These are phyloP conservation scores for Microcebus griseorufus DNA, from an alignment of 2,113 vertebrate genomes.

Conservation along the genomic window DNA sequence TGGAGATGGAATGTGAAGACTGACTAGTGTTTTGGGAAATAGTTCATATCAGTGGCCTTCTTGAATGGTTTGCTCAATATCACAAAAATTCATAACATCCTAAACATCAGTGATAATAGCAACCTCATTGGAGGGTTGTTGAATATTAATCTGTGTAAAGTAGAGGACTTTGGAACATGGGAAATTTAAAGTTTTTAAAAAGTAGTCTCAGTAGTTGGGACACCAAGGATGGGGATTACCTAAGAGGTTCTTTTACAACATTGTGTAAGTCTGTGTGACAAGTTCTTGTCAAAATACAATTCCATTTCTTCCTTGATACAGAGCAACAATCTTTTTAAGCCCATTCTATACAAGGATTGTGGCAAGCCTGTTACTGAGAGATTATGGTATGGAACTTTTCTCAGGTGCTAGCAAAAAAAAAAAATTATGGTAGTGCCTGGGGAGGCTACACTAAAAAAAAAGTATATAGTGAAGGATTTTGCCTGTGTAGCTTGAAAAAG, in stretches of 20 bases:
- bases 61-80: neutral
- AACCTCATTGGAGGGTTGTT: neutral
- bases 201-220: neutral
- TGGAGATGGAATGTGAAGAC: neutral
- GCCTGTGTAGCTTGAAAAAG: neutral
- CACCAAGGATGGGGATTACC: neutral
- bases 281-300: neutral
- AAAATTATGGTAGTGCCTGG: neutral
- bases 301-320: neutral
- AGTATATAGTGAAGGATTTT: neutral
- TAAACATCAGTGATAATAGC: neutral
- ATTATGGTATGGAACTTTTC: too few species aligned
- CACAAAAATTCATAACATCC: neutral
- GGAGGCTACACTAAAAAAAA: neutral
- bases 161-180: neutral
- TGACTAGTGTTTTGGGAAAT: neutral
- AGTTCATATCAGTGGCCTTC: neutral
- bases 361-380: neutral
- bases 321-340: neutral
- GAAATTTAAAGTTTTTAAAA: neutral
- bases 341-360: neutral
- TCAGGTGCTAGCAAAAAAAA: too few species aligned
- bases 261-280: neutral
- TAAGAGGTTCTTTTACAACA: neutral
- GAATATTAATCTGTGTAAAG: neutral